Conservation (phyloP, 92 coral and sea anemone genomes). For the Zoanthus sansibaricus region DNA sequence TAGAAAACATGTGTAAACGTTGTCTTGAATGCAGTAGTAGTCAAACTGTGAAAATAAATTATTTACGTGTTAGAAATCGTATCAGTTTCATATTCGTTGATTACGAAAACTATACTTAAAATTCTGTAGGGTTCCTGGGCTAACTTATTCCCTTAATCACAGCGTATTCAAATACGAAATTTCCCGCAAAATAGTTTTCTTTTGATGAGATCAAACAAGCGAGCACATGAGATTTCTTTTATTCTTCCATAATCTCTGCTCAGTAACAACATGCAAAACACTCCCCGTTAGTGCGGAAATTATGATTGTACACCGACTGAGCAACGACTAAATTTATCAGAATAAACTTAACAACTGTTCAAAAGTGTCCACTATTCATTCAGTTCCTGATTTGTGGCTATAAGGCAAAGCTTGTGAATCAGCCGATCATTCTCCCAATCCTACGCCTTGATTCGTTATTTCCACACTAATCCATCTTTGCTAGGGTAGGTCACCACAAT, state of each 20-base stretch:
- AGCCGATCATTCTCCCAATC: constrained; percentile 64
- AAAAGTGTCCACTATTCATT: background rate
- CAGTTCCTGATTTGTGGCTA: constrained; percentile 42
- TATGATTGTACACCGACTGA: background rate
- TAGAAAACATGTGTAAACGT: too few relatives aligned
- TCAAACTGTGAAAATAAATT: too few relatives aligned
- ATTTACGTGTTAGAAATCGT: background rate
- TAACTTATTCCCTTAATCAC: too few relatives aligned
- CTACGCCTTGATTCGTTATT: constrained; percentile 58
- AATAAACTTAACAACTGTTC: background rate
- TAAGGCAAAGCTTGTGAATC: constrained; percentile 51
- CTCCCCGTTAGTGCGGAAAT: constrained; percentile 14
- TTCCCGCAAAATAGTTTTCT: too few relatives aligned
- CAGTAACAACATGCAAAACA: background rate
- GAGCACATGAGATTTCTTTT: too few relatives aligned
- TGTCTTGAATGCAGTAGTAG: background rate
- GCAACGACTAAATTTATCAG: constrained; percentile 9
- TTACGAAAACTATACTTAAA: too few relatives aligned
- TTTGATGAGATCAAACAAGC: too few relatives aligned
- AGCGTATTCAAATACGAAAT: too few relatives aligned
- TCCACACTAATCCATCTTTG: constrained; percentile 63
- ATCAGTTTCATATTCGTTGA: too few relatives aligned
- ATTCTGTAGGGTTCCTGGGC: too few relatives aligned
- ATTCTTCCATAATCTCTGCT: too few relatives aligned
- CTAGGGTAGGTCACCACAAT: constrained; percentile 65